Conservation (phyloP, 2,797 vertebrate species). For the Nothura maculosa region DNA sequence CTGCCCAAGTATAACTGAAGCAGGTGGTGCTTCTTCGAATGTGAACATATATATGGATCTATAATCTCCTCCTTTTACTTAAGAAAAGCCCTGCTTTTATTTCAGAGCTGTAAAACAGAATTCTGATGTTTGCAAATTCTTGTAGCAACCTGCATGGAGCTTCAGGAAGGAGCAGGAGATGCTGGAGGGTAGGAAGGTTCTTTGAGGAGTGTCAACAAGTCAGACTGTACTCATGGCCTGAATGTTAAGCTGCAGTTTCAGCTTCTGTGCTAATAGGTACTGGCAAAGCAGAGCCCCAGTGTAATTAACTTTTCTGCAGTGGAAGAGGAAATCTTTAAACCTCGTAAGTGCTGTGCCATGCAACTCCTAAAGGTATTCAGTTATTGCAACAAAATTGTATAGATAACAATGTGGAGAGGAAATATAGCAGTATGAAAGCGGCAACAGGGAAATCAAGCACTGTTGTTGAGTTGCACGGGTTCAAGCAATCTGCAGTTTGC, state of each 20-base stretch:
- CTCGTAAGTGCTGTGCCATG: background rate
- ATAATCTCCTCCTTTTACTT: background rate
- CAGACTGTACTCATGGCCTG: background rate
- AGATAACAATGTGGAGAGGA: background rate
- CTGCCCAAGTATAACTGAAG: background rate
- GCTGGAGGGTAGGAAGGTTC: background rate
- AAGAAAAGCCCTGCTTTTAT: background rate
- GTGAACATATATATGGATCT: background rate
- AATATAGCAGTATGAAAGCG: background rate
- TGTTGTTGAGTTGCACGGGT: background rate
- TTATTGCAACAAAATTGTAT: constrained; percentile 17
- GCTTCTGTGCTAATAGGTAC: constrained; percentile 13
- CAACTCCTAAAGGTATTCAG: constrained; percentile 28
- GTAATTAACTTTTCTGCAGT: constrained; percentile 51
- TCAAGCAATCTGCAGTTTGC: background rate
- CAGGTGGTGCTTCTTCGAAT: background rate
- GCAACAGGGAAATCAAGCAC: constrained; percentile 42
- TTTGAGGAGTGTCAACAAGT: background rate
- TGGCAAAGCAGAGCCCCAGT: constrained; percentile 20
- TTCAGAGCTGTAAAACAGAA: background rate
- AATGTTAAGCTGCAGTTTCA: background rate
- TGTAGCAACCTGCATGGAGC: background rate
- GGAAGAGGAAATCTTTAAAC: constrained; percentile 48
- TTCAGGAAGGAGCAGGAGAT: background rate
- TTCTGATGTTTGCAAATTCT: background rate